Conservation (phyloP, 2,113 vertebrate species). For the Laterallus jamaicensis region DNA sequence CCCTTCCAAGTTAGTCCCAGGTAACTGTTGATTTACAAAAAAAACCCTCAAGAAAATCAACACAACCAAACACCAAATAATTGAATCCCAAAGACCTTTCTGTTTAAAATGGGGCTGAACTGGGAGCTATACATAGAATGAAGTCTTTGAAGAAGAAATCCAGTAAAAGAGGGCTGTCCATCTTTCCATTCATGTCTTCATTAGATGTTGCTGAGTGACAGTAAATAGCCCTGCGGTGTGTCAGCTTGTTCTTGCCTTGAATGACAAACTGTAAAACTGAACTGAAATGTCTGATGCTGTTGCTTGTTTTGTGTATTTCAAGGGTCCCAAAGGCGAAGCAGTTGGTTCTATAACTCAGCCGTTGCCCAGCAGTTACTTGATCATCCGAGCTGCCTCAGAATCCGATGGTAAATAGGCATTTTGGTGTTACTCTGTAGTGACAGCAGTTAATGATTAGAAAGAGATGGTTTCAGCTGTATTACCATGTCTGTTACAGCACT, state of each 20-base stretch:
- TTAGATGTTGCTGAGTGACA: constrained; percentile 58
- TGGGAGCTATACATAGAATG: not conserved
- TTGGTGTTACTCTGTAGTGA: not conserved
- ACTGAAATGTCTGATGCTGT: constrained; percentile 2
- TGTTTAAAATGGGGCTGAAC: not conserved
- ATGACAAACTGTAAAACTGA: not conserved
- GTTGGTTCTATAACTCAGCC: constrained; percentile 98
- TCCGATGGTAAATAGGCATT: constrained; percentile 88
- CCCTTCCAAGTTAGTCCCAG: not conserved
- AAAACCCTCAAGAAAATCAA: not conserved
- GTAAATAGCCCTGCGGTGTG: constrained; percentile 43
- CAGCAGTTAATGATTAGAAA: not conserved
- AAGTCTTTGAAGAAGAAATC: not conserved
- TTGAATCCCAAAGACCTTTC: constrained; percentile 4
- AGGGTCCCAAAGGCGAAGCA: constrained; percentile 98
- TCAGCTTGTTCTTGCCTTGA: constrained; percentile 14
- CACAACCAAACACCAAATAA: not conserved
- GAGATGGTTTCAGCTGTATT: not conserved
- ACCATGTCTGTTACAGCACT: not conserved
- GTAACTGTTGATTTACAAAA: not conserved
- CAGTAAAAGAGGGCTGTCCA: constrained; percentile 55
- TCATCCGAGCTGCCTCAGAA: constrained; percentile 95
- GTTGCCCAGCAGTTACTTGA: constrained; percentile 97
- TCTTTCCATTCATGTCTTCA: constrained; percentile 32
- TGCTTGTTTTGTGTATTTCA: constrained; percentile 50